A percentile compares a stretch with the other conserved stretches of the same genome.
Conservation (phyloP, 2,888 invertebrate genomes). For the Biston stratarius region DNA sequence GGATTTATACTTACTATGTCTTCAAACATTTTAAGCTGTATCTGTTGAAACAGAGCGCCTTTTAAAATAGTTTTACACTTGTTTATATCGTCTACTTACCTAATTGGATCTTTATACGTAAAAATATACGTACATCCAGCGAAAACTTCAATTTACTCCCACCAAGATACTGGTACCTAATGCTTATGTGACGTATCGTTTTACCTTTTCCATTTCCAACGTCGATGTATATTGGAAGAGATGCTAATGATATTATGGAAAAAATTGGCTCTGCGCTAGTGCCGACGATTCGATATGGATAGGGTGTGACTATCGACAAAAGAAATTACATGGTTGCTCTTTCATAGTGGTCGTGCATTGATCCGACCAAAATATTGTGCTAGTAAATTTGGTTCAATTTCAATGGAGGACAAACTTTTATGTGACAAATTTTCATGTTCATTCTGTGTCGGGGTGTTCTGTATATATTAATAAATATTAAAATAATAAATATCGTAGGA, state of each 20-base stretch:
- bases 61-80: conserved; percentile 1
- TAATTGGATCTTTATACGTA: conserved; percentile 9
- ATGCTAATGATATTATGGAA: conserved; percentile 72
- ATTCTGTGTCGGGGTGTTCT: no score
- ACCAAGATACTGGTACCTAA: conserved; percentile 27
- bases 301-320: conserved; percentile 77
- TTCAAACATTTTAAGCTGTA: background rate
- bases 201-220: conserved; percentile 50
- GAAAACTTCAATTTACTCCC: conserved; percentile 43
- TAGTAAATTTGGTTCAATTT: background rate
- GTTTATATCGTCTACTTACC: background rate
- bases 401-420: no score
- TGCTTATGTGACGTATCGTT: conserved; percentile 51
- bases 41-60: background rate
- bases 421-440: no score
- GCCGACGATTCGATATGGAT: conserved; percentile 58
- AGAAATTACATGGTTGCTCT: conserved; percentile 80
- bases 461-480: no score
- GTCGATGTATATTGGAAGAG: conserved; percentile 50
- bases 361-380: background rate
- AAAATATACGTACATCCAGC: conserved; percentile 18
- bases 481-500: no score
- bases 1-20: no score
- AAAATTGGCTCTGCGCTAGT: conserved; percentile 65
- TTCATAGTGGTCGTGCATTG: conserved; percentile 44